Percentiles rank a stretch among this genome's conserved stretches.
These are phyloP conservation scores for Drosophila prosaltans DNA, from an alignment of 1,140 invertebrate genomes.

Conservation along the genomic window DNA sequence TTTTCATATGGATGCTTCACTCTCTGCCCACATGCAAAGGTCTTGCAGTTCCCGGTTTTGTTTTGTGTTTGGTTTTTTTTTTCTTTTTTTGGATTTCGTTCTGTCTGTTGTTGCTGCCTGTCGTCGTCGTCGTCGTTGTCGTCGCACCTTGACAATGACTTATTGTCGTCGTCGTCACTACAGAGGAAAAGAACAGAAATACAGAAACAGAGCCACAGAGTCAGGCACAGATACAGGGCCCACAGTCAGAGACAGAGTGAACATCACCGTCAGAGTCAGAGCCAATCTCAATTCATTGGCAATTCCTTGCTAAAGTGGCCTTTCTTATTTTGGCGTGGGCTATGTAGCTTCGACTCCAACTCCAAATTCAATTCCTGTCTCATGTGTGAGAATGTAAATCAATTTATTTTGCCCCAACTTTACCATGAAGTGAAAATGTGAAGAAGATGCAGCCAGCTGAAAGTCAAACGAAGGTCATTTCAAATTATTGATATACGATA, in stretches of 20 bases:
- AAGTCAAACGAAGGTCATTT: conserved; percentile 57
- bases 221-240: conserved; percentile 24
- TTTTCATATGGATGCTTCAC: conserved; percentile 2
- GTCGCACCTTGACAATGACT: conserved; percentile 77
- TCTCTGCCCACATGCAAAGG: conserved; percentile 56
- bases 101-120: conserved; percentile 15
- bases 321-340: conserved; percentile 63
- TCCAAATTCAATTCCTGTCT: not conserved
- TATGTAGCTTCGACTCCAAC: not conserved
- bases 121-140: conserved; percentile 62
- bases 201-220: conserved; percentile 19
- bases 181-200: not conserved
- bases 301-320: conserved; percentile 68
- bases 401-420: conserved; percentile 66
- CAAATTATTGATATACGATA: conserved; percentile 2
- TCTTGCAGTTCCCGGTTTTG: conserved; percentile 18
- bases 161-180: conserved; percentile 49
- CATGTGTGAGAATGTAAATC: conserved; percentile 60
- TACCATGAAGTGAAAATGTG: conserved; percentile 38
- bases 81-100: not conserved
- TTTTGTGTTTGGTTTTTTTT: not conserved
- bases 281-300: conserved; percentile 60
- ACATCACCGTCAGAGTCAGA: conserved; percentile 25
- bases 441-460: conserved; percentile 24
- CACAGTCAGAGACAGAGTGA: conserved; percentile 6